These are phyloP conservation scores for Calameuta idolon DNA, from an alignment of 2,888 invertebrate species.

Conservation along the genomic window DNA sequence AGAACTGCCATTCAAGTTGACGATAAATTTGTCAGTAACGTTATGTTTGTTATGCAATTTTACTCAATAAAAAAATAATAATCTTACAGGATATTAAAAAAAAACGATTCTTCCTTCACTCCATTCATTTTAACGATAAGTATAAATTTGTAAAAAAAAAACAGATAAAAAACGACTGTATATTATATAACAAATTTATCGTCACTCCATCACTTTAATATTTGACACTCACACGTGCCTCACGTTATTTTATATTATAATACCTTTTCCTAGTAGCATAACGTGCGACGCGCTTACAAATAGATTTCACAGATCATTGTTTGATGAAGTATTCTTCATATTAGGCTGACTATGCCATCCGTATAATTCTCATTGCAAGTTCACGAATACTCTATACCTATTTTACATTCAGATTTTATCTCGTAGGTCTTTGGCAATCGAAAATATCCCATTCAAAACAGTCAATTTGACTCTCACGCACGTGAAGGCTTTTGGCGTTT, in stretches of 20 bases:
- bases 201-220: not conserved
- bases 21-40: not conserved
- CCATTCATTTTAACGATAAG: not conserved
- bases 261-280: constrained; percentile 5
- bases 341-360: not conserved
- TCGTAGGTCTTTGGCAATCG: not conserved
- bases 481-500: not conserved
- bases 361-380: not conserved
- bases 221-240: not conserved
- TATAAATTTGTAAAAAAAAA: not conserved
- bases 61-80: not conserved
- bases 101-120: not conserved
- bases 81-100: not conserved
- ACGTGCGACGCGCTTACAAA: not conserved
- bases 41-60: not conserved
- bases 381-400: not conserved
- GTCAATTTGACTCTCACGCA: not conserved
- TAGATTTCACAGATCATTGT: not conserved
- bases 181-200: not conserved
- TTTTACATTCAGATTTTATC: not conserved
- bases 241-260: not conserved
- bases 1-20: not conserved
- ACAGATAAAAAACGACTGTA: not conserved
- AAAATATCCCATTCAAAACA: not conserved
- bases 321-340: not conserved